Percentiles rank a stretch among this genome's conserved stretches.
phyloP scores from a whole-genome alignment of 2,797 vertebrate species.

The Gallinago stenura region DNA sequence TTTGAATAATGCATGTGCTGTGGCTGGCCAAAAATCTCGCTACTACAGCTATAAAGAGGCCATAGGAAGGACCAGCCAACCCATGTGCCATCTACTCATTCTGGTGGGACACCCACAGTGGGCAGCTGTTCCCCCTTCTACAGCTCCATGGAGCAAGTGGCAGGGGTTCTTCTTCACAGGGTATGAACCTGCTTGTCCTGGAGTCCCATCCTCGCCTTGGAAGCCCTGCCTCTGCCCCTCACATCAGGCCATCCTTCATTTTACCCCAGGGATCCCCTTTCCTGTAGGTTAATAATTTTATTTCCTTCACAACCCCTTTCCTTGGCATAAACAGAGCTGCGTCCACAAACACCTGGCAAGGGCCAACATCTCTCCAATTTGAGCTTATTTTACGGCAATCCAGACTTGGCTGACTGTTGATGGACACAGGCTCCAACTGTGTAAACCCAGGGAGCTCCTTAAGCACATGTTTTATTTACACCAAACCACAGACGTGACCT shows the following conservation, averaged over 20 bases:
- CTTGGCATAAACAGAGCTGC: not conserved
- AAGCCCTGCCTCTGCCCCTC: not conserved
- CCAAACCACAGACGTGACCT: not conserved
- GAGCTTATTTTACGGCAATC: not conserved
- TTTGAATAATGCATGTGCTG: not conserved
- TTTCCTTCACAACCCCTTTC: not conserved
- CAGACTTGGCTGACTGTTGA: not conserved
- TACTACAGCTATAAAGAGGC: not conserved
- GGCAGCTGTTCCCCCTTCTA: not conserved
- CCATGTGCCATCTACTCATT: not conserved
- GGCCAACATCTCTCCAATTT: rapidly evolving
- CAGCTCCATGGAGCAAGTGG: not conserved
- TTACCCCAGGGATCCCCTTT: not conserved
- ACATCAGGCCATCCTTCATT: not conserved
- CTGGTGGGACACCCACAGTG: rapidly evolving
- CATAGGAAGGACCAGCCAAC: not conserved
- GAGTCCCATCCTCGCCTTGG: not conserved
- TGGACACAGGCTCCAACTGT: not conserved
- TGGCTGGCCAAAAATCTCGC: not conserved
- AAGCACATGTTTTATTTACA: not conserved
- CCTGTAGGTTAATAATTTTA: rapidly evolving
- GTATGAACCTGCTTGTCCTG: not conserved
- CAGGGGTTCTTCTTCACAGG: not conserved
- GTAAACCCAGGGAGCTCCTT: not conserved
- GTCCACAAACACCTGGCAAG: rapidly evolving